phyloP scores from a whole-genome alignment of 2,888 invertebrate genomes.

The Phymatocera aterrima region DNA sequence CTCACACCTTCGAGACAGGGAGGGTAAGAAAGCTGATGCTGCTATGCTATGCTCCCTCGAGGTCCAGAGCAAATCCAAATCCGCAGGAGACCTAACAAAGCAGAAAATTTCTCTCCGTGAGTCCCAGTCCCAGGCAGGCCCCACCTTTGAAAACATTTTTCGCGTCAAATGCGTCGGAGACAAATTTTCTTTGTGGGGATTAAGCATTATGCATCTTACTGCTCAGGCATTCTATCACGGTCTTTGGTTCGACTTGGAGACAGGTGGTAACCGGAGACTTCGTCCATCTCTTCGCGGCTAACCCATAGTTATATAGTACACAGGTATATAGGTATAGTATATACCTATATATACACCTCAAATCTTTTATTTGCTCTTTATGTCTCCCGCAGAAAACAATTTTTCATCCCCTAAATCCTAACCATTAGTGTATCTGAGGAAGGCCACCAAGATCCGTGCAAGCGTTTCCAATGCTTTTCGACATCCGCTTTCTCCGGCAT shows the following conservation, averaged over 20 bases:
- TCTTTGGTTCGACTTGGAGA: constrained; percentile 54
- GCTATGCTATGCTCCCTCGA: neutral
- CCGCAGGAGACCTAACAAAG: constrained; percentile 64
- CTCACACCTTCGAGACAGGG: constrained; percentile 45
- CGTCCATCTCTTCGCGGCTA: constrained; percentile 26
- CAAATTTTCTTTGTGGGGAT: constrained; percentile 71
- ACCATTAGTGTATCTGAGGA: constrained; percentile 15
- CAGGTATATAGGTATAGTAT: neutral
- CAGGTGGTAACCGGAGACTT: constrained; percentile 68
- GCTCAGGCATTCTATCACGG: constrained; percentile 27
- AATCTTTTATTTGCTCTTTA: neutral
- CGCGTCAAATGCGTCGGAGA: constrained; percentile 72
- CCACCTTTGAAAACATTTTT: constrained; percentile 63
- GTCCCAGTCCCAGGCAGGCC: constrained; percentile 36
- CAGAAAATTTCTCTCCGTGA: constrained; percentile 64
- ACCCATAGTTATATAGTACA: constrained; percentile 7
- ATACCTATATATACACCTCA: neutral
- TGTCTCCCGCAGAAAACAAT: constrained; percentile 11
- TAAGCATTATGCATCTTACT: constrained; percentile 52
- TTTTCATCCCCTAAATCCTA: constrained; percentile 32
- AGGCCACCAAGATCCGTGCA: constrained; percentile 24
- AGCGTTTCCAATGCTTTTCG: constrained; percentile 9
- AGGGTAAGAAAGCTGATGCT: constrained; percentile 25
- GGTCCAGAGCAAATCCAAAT: constrained; percentile 33
- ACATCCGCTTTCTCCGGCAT: neutral